Evolutionary conservation across 2,888 invertebrate species (phyloP).

Genomic region (Zygogramma bicolorata): DNA sequence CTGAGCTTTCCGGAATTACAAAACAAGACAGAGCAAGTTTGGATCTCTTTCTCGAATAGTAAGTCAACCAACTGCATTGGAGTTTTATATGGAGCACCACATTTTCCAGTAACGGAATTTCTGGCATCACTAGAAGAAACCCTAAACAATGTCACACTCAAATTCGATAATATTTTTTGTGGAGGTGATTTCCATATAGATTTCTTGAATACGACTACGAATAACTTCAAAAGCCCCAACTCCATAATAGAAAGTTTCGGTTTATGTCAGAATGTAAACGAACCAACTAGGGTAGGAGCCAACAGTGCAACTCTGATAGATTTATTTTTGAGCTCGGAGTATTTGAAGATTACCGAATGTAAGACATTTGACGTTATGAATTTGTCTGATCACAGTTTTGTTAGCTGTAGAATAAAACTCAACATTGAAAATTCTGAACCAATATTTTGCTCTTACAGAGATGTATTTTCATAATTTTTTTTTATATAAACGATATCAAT

Average conservation of each 20-base stretch:
- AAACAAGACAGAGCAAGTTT: too few relatives aligned
- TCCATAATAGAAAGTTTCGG: not conserved
- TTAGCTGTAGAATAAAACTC: not conserved
- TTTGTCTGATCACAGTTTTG: not conserved
- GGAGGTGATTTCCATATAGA: not conserved
- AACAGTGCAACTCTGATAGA: too few relatives aligned
- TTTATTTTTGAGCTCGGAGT: too few relatives aligned
- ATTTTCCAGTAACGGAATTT: not conserved
- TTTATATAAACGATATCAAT: not conserved
- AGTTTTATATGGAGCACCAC: too few relatives aligned
- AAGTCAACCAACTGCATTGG: not conserved
- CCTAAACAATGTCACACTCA: not conserved
- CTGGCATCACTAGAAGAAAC: not conserved
- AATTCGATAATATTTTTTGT: too few relatives aligned
- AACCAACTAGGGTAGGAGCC: constrained; percentile 1
- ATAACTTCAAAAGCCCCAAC: not conserved
- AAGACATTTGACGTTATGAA: not conserved
- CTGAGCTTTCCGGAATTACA: not conserved
- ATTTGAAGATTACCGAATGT: too few relatives aligned
- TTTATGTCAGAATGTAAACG: not conserved
- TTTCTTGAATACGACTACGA: not conserved
- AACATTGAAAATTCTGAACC: not conserved
- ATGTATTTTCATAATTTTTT: not conserved
- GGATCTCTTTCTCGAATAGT: not conserved
- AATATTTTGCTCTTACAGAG: not conserved